These are phyloP conservation scores for Cairina moschata DNA, from an alignment of 2,113 vertebrate genomes.

Conservation along the genomic window DNA sequence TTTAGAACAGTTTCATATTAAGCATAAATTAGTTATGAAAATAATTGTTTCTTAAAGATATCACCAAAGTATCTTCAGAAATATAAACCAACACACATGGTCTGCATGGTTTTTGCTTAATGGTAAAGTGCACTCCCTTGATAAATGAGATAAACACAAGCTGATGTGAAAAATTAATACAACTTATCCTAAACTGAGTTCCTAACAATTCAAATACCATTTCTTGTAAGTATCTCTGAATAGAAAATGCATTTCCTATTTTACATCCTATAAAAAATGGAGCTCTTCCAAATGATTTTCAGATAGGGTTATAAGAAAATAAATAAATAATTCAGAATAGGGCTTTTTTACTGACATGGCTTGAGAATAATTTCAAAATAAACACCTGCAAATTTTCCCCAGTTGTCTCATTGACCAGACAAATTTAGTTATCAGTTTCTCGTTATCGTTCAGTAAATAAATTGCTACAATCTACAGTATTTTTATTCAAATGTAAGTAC, in stretches of 20 bases:
- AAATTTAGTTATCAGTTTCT: not conserved
- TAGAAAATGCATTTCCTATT: not conserved
- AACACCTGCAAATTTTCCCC: not conserved
- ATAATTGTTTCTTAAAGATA: not conserved
- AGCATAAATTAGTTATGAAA: not conserved
- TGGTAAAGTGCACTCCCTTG: constrained; percentile 44
- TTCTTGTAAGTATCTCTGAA: not conserved
- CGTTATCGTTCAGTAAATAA: not conserved
- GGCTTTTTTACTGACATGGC: not conserved
- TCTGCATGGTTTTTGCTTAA: constrained; percentile 60
- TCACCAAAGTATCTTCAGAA: constrained; percentile 61
- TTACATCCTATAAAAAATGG: not conserved
- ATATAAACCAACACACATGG: constrained; percentile 9
- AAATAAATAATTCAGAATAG: not conserved
- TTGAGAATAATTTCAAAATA: not conserved
- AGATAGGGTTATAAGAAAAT: not conserved
- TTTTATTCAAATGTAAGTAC: not conserved
- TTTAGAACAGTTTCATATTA: not conserved
- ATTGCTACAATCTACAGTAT: not conserved
- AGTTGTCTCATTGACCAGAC: rapidly evolving
- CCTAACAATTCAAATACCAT: not conserved
- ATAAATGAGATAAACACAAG: not conserved
- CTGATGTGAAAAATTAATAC: not conserved
- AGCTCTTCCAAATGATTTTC: not conserved
- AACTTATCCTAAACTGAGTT: not conserved